Evolutionary conservation across 2,113 vertebrate genomes (phyloP).

Genomic region (Calyptomena viridis): DNA sequence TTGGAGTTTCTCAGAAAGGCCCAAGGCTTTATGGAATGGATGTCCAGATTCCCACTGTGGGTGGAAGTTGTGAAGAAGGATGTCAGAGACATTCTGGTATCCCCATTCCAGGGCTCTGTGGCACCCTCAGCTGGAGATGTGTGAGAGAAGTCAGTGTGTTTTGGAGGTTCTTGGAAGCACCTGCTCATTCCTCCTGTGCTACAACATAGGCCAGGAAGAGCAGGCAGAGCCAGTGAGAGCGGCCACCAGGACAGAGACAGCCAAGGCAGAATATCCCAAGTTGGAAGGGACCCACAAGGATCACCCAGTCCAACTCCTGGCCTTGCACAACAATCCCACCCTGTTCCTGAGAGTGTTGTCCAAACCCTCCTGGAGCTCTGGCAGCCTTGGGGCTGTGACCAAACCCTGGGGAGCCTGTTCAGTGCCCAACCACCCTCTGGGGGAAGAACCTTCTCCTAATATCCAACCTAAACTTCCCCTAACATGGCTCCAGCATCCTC

Average conservation of each 20-base stretch:
- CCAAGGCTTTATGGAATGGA: neutral
- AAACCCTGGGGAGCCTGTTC: neutral
- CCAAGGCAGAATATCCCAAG: too few relatives aligned
- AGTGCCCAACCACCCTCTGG: neutral
- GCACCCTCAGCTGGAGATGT: neutral
- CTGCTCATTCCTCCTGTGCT: accelerated
- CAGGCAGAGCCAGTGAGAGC: neutral
- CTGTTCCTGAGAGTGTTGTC: neutral
- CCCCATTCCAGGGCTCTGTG: neutral
- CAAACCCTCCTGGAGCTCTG: neutral
- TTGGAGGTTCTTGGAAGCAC: neutral
- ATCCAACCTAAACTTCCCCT: neutral
- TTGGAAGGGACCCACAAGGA: neutral
- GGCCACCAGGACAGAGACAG: neutral
- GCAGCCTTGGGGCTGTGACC: neutral
- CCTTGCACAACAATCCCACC: neutral
- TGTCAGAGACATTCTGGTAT: accelerated
- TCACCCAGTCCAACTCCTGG: neutral
- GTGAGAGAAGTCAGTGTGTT: neutral
- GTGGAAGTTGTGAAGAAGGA: neutral
- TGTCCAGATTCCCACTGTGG: neutral
- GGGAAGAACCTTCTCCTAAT: neutral
- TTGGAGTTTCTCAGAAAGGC: neutral
- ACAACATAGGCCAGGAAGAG: accelerated
- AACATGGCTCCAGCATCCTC: neutral